Percentiles rank a stretch among this genome's conserved stretches.
phyloP scores from a whole-genome alignment of 2,113 vertebrate species.

The Osmerus mordax region DNA sequence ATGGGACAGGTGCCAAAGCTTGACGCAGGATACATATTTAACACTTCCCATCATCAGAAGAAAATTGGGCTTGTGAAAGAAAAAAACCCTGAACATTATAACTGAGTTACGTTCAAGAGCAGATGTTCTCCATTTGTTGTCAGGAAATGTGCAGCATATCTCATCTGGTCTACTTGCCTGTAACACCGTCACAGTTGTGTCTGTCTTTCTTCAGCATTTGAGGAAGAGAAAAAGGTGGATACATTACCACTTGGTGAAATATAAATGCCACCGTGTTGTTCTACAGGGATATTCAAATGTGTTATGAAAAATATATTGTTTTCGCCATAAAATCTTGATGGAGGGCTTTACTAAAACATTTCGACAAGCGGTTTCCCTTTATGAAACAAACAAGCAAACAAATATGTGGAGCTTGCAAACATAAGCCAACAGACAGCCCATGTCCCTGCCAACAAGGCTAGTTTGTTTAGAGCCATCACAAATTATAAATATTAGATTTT shows the following conservation, averaged over 20 bases:
- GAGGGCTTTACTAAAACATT: conserved; percentile 73
- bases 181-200: conserved; percentile 9
- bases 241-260: conserved; percentile 71
- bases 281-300: conserved; percentile 74
- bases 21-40: conserved; percentile 33
- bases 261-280: conserved; percentile 73
- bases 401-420: conserved; percentile 52
- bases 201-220: conserved; percentile 53
- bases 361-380: conserved; percentile 71
- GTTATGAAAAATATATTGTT: conserved; percentile 77
- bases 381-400: conserved; percentile 76
- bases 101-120: conserved; percentile 23
- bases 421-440: conserved; percentile 64
- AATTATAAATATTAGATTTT: conserved; percentile 73
- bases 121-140: conserved; percentile 52
- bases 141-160: conserved; percentile 46
- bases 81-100: conserved; percentile 9
- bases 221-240: conserved; percentile 63
- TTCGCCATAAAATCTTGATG: conserved; percentile 76
- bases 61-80: conserved; percentile 3
- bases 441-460: conserved; percentile 60
- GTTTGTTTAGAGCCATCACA: conserved; percentile 64
- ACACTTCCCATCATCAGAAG: conserved; percentile 45
- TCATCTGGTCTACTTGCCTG: conserved; percentile 13
- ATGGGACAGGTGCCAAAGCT: conserved; percentile 24